Conservation (phyloP, 2,797 vertebrate species). For the Melanotaenia maccullochi region DNA sequence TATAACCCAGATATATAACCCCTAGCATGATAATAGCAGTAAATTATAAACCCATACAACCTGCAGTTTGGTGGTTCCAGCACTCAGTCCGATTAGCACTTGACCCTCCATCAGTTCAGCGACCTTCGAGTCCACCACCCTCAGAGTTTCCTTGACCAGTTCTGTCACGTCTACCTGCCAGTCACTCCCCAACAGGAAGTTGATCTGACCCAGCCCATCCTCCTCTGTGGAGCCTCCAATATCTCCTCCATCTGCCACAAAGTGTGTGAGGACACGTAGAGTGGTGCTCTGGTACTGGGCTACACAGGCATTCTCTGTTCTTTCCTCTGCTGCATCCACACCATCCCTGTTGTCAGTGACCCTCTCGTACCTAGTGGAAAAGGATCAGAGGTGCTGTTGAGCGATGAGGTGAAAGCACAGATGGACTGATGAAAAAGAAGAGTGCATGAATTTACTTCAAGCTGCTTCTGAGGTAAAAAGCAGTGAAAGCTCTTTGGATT, state of each 20-base stretch:
- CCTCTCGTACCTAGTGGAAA: slow-evolving; percentile 67
- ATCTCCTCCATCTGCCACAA: slow-evolving; percentile 84
- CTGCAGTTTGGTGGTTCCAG: slow-evolving; percentile 92
- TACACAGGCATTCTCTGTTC: slow-evolving; percentile 83
- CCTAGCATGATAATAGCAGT: slow-evolving; percentile 78
- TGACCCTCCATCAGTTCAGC: slow-evolving; percentile 86
- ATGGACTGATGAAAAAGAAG: slow-evolving; percentile 2
- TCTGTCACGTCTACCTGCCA: slow-evolving; percentile 95
- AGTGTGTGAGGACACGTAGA: slow-evolving; percentile 91
- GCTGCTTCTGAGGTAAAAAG: slow-evolving; percentile 16
- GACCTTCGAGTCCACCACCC: slow-evolving; percentile 85
- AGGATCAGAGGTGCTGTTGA: neutral
- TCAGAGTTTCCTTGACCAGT: slow-evolving; percentile 89
- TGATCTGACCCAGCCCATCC: slow-evolving; percentile 81
- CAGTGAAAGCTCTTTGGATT: slow-evolving; percentile 16
- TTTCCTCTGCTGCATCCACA: slow-evolving; percentile 74
- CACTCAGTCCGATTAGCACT: slow-evolving; percentile 85
- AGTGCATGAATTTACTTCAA: slow-evolving; percentile 5
- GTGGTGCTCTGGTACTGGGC: slow-evolving; percentile 90
- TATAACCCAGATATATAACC: slow-evolving; percentile 68
- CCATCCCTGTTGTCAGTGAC: slow-evolving; percentile 61
- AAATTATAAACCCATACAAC: slow-evolving; percentile 69
- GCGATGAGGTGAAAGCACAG: neutral
- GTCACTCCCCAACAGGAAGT: slow-evolving; percentile 87
- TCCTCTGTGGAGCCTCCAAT: slow-evolving; percentile 65